These are phyloP conservation scores for Dasyprocta punctata DNA, from an alignment of 2,113 vertebrate genomes.

Conservation along the genomic window DNA sequence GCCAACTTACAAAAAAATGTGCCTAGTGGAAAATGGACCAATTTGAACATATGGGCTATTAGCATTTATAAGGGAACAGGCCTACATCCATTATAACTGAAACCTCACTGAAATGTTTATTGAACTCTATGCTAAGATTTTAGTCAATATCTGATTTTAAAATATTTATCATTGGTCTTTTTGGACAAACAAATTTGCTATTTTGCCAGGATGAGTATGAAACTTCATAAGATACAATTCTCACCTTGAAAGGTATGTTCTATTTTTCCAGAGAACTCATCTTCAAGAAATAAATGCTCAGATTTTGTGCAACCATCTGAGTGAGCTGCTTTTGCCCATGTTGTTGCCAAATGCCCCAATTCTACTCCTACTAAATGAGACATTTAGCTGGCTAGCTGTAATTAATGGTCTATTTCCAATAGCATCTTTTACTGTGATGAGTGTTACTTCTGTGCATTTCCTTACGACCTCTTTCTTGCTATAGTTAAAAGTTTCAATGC, in stretches of 20 bases:
- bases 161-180: not conserved
- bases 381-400: not conserved
- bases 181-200: not conserved
- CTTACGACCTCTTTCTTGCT: not conserved
- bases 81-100: conserved; percentile 17
- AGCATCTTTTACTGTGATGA: not conserved
- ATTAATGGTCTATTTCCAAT: not conserved
- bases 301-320: not conserved
- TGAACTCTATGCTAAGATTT: not conserved
- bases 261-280: not conserved
- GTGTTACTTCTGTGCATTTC: not conserved
- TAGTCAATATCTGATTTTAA: not conserved
- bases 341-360: not conserved
- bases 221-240: not conserved
- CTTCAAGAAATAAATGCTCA: not conserved
- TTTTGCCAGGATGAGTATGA: not conserved
- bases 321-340: not conserved
- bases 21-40: not conserved
- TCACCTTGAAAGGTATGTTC: not conserved
- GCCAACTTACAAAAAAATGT: conserved; percentile 28
- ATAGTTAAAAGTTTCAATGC: not conserved
- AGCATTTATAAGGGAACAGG: not conserved
- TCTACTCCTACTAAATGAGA: not conserved
- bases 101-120: not conserved
- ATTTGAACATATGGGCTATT: not conserved